Evolutionary conservation across 2,797 vertebrate species (phyloP), one percentile per base, ranked within the genome.

Genomic region (Megalops cyprinoides): DNA sequence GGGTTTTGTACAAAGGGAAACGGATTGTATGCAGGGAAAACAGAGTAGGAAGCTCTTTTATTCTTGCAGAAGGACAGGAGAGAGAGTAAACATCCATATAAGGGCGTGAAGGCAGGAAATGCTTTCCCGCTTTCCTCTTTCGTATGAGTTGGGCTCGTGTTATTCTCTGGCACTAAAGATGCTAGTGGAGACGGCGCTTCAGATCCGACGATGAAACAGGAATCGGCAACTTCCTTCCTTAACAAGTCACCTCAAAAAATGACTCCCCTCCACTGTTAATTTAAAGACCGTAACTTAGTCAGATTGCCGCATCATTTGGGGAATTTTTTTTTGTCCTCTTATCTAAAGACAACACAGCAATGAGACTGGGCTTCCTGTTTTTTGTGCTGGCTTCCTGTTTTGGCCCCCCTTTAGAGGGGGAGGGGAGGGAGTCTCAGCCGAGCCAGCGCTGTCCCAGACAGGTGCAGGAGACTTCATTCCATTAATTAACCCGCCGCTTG

Each of bases 401-500:
- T 71, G 58, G 1, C 18, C 65, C 23, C 15, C 76, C 81, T 81
- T 12, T 81, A 44, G 77, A 37, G 31, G 46, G 75, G 67, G 56
- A 77, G 78, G 74, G 78, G 74, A 82, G 79, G 84, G 60, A 62
- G 79, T 49, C 69, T 46, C 37, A 28, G 44, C 37, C 42, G 46
- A 48, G 31, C 71, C 31, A 51, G 34, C 9, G 48, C 15, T 4
- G 23, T n/a, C 77, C 23, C 42, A 84, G 87, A 86, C 89, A 92
- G 88, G 88, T 91, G 87, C 80, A 75, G 51, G 60, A 84, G 84
- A 87, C 89, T 87, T 85, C 84, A 81, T 87, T 90, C 87, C 91
- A 91, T 92, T 90, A 90, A 91, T 87, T 92, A 92, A 92, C 91
- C 89, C 89, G 81, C 86, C 87, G 89, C 90, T 90, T 90, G 91